These are phyloP conservation scores for Labeo catla DNA, from an alignment of 2,113 vertebrate genomes.

Conservation along the genomic window DNA sequence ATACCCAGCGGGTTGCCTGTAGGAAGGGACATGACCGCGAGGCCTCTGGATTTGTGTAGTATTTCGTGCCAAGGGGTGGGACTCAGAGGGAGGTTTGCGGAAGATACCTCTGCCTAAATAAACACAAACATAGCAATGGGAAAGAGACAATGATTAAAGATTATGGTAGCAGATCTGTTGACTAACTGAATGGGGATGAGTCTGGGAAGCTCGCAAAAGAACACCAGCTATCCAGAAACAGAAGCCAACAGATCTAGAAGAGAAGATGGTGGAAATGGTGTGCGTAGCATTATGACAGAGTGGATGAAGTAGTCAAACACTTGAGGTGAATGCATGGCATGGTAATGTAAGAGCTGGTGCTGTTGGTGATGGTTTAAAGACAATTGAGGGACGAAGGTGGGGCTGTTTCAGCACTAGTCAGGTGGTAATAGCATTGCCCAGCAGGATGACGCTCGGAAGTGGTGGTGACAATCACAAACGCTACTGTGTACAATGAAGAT, in stretches of 20 bases:
- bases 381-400: slow-evolving; percentile 1
- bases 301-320: slow-evolving; percentile 13
- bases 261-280: neutral
- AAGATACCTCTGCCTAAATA: slow-evolving; percentile 66
- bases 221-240: slow-evolving; percentile 20
- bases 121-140: slow-evolving; percentile 58
- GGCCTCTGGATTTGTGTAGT: slow-evolving; percentile 58
- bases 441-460: slow-evolving; percentile 20
- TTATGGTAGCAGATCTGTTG: slow-evolving; percentile 45
- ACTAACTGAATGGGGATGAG: slow-evolving; percentile 39
- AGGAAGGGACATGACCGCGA: slow-evolving; percentile 54
- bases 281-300: slow-evolving; percentile 29
- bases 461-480: neutral
- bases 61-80: slow-evolving; percentile 61
- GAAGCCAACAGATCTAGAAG: slow-evolving; percentile 8
- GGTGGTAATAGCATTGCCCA: slow-evolving; percentile 50
- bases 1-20: slow-evolving; percentile 59
- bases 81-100: slow-evolving; percentile 57
- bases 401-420: slow-evolving; percentile 42
- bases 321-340: slow-evolving; percentile 35
- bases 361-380: slow-evolving; percentile 32
- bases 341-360: slow-evolving; percentile 21
- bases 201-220: slow-evolving; percentile 24
- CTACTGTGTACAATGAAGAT: slow-evolving; percentile 59
- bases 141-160: neutral